Conservation (phyloP, 2,888 invertebrate species). For the Melitaea athalia region DNA sequence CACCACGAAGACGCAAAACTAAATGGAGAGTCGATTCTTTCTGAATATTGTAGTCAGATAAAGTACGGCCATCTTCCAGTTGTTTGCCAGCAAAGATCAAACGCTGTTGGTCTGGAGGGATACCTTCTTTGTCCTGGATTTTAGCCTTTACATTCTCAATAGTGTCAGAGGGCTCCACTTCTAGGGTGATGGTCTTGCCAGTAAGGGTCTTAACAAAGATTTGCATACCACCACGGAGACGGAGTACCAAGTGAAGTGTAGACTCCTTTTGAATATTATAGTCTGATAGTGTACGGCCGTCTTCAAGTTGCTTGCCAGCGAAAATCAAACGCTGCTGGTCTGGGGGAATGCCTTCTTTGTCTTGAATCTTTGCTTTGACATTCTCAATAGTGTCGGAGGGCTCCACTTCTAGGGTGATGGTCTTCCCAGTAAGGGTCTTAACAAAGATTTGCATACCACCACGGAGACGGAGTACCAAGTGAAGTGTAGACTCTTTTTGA, state of each 20-base stretch:
- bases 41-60: slow-evolving; percentile 54
- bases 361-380: slow-evolving; percentile 58
- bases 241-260: slow-evolving; percentile 47
- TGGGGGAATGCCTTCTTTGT: slow-evolving; percentile 59
- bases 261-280: slow-evolving; percentile 56
- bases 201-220: slow-evolving; percentile 53
- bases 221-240: slow-evolving; percentile 51
- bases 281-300: slow-evolving; percentile 56
- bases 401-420: slow-evolving; percentile 55
- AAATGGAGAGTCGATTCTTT: slow-evolving; percentile 56
- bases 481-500: slow-evolving; percentile 68
- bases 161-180: slow-evolving; percentile 50
- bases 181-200: slow-evolving; percentile 52
- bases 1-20: slow-evolving; percentile 84
- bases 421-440: slow-evolving; percentile 56
- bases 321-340: slow-evolving; percentile 58
- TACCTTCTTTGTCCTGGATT: slow-evolving; percentile 52
- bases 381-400: slow-evolving; percentile 56
- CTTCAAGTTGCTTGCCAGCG: slow-evolving; percentile 57
- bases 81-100: slow-evolving; percentile 52
- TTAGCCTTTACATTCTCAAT: slow-evolving; percentile 53
- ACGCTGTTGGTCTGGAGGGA: slow-evolving; percentile 52
- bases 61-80: slow-evolving; percentile 49
- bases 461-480: slow-evolving; percentile 61
- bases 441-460: slow-evolving; percentile 57